A percentile compares a stretch with the other conserved stretches of the same genome.
Conservation (phyloP, 2,113 vertebrate genomes). For the Aramus guarauna region DNA sequence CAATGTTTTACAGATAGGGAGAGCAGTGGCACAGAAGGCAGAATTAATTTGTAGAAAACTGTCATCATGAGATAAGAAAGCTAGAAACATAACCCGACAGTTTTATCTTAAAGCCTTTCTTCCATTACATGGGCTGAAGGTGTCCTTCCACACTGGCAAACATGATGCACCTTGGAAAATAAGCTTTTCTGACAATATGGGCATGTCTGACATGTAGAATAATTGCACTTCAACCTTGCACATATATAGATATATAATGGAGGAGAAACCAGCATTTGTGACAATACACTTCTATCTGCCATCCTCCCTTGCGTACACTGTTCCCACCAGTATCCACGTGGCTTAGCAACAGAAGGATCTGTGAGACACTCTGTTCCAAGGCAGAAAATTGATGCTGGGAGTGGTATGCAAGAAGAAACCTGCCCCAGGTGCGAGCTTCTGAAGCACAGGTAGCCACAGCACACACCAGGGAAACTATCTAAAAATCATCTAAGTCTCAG, state of each 20-base stretch:
- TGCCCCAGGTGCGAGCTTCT: background rate
- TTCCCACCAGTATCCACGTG: accelerated
- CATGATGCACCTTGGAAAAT: background rate
- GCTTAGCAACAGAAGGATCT: background rate
- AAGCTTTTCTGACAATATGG: background rate
- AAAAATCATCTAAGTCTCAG: background rate
- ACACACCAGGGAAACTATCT: background rate
- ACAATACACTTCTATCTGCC: background rate
- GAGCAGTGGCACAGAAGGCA: background rate
- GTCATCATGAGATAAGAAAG: background rate
- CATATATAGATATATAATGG: background rate
- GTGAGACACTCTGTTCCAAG: background rate
- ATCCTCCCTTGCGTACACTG: accelerated
- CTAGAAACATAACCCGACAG: background rate
- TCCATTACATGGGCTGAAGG: background rate
- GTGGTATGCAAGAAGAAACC: background rate
- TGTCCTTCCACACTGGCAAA: background rate
- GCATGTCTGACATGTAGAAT: background rate
- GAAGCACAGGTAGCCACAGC: background rate
- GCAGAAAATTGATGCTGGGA: background rate
- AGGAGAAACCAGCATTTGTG: background rate
- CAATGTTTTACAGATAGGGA: background rate
- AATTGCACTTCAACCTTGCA: background rate
- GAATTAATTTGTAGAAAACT: background rate
- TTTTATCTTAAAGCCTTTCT: background rate